Evolutionary conservation across 2,113 vertebrate genomes (phyloP).

Genomic region (Cygnus atratus): DNA sequence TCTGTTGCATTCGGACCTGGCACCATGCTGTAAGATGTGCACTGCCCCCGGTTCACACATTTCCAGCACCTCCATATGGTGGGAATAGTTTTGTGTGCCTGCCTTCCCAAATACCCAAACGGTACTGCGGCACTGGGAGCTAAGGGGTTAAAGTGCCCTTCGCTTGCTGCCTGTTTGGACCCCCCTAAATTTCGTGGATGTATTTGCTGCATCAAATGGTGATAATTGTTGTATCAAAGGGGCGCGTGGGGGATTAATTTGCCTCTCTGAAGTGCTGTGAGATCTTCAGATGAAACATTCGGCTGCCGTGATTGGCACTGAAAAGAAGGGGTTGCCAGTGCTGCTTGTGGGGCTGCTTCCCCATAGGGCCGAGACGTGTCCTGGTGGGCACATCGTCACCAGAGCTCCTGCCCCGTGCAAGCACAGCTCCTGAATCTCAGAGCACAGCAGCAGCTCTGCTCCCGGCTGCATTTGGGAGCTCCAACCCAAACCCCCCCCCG

Average conservation of each 20-base stretch:
- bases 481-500: neutral
- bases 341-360: neutral
- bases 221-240: constrained; percentile 57
- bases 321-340: constrained; percentile 22
- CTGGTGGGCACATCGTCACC: neutral
- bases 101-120: neutral
- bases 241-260: neutral
- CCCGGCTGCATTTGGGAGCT: neutral
- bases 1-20: accelerated
- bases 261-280: constrained; percentile 40
- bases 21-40: neutral
- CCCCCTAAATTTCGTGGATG: neutral
- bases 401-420: neutral
- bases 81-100: neutral
- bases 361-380: accelerated
- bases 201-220: constrained; percentile 32
- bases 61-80: accelerated
- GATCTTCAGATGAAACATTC: neutral
- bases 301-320: constrained; percentile 31
- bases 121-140: neutral
- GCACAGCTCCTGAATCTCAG: too few species aligned
- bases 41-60: accelerated
- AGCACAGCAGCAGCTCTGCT: neutral
- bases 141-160: neutral
- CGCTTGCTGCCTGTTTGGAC: neutral